Evolutionary conservation across 2,888 invertebrate genomes (phyloP).

Genomic region (Drosophila putrida): DNA sequence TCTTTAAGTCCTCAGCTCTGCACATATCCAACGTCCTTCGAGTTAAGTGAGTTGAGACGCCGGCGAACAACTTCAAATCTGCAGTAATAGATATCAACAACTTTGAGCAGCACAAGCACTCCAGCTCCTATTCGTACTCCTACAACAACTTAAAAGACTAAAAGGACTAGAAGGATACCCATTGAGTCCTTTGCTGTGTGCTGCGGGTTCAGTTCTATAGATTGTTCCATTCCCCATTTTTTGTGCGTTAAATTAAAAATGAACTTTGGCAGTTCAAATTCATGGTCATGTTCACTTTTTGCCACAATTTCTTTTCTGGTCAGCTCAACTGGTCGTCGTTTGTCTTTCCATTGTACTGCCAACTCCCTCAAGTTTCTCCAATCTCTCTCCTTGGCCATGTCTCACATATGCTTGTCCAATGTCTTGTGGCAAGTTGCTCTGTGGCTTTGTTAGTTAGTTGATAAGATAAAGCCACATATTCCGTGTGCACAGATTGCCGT

Average conservation of each 20-base stretch:
- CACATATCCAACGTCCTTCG: slow-evolving; percentile 35
- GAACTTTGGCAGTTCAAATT: slow-evolving; percentile 77
- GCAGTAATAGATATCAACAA: slow-evolving; percentile 80
- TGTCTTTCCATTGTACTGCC: slow-evolving; percentile 39
- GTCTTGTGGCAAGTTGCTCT: slow-evolving; percentile 51
- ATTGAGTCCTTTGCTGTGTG: not conserved
- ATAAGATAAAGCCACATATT: slow-evolving; percentile 68
- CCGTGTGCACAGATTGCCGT: slow-evolving; percentile 37
- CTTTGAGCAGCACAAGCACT: slow-evolving; percentile 54
- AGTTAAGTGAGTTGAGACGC: slow-evolving; percentile 75
- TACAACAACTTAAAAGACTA: not conserved
- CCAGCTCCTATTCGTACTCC: slow-evolving; percentile 20
- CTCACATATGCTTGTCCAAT: slow-evolving; percentile 14
- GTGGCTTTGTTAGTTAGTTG: slow-evolving; percentile 57
- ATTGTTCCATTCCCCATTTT: slow-evolving; percentile 21
- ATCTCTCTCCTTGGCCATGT: not conserved
- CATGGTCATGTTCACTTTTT: slow-evolving; percentile 79
- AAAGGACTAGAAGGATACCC: not conserved
- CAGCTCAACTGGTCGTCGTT: slow-evolving; percentile 61
- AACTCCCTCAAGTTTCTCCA: slow-evolving; percentile 7
- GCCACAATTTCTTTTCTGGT: slow-evolving; percentile 44
- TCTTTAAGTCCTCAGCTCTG: slow-evolving; percentile 46
- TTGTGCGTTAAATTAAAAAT: slow-evolving; percentile 71
- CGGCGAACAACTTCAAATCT: slow-evolving; percentile 76
- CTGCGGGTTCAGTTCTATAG: slow-evolving; percentile 12